Percentiles rank a stretch among this genome's conserved stretches.
These are phyloP conservation scores for Notodonta dromedarius DNA, from an alignment of 2,888 invertebrate species.

Conservation along the genomic window DNA sequence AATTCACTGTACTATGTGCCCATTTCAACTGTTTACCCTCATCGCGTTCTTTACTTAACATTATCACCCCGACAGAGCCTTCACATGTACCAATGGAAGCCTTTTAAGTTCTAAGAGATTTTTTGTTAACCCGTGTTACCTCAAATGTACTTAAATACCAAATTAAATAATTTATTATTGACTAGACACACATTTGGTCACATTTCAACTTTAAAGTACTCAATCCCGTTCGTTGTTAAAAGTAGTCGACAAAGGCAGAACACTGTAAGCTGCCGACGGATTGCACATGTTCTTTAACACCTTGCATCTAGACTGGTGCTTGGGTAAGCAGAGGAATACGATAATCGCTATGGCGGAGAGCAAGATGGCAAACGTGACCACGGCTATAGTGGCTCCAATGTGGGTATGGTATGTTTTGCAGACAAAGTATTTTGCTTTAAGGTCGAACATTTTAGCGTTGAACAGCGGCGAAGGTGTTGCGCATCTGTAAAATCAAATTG, in stretches of 20 bases:
- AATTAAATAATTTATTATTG: conserved; percentile 3
- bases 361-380: conserved; percentile 50
- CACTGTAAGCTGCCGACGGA: conserved; percentile 54
- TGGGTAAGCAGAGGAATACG: conserved; percentile 65
- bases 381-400: conserved; percentile 50
- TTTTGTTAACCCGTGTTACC: too few species aligned
- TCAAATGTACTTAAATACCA: too few species aligned
- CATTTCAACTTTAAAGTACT: not conserved
- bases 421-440: conserved; percentile 69
- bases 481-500: conserved; percentile 69
- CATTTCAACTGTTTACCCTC: too few species aligned
- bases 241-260: conserved; percentile 50
- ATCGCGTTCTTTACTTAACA: too few species aligned
- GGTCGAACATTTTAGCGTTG: conserved; percentile 72
- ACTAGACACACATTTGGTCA: not conserved
- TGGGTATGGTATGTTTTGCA: conserved; percentile 55
- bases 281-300: conserved; percentile 47
- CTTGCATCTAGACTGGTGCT: conserved; percentile 44
- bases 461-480: conserved; percentile 63
- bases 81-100: too few species aligned
- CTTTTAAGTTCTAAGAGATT: too few species aligned
- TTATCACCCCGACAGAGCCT: too few species aligned
- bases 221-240: conserved; percentile 12
- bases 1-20: too few species aligned
- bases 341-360: conserved; percentile 60